phyloP scores from a whole-genome alignment of 2,888 invertebrate genomes.

The Gnatocerus cornutus region DNA sequence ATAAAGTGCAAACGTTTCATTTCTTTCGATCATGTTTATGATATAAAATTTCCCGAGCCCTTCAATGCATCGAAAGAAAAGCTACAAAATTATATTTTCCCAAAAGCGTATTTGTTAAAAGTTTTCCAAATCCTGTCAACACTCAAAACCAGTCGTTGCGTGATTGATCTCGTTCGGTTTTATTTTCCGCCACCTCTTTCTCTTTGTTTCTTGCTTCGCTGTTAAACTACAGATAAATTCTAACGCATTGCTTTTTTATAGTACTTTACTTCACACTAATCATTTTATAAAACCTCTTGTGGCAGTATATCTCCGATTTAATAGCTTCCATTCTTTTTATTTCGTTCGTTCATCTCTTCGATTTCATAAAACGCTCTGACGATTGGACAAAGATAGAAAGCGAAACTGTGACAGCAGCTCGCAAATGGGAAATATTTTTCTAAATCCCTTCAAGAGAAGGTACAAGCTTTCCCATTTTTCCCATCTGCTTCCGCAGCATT shows the following conservation, averaged over 20 bases:
- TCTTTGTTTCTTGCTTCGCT: constrained; percentile 58
- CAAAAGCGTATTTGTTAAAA: constrained; percentile 62
- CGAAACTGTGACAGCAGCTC: constrained; percentile 45
- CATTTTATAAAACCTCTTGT: constrained; percentile 60
- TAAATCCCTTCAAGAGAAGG: constrained; percentile 59
- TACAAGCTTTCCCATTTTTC: constrained; percentile 63
- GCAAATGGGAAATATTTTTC: constrained; percentile 60
- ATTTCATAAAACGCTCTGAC: neutral
- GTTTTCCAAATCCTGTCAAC: constrained; percentile 63
- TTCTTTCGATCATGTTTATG: constrained; percentile 45
- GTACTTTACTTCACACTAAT: constrained; percentile 58
- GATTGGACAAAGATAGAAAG: constrained; percentile 30
- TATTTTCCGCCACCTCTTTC: constrained; percentile 2
- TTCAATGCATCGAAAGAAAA: constrained; percentile 45
- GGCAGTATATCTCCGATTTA: constrained; percentile 62
- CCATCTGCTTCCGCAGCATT: constrained; percentile 63
- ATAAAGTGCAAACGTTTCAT: constrained; percentile 45
- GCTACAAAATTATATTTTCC: constrained; percentile 50
- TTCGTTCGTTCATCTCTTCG: constrained; percentile 27
- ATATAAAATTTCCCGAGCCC: constrained; percentile 43
- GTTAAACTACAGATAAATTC: constrained; percentile 54
- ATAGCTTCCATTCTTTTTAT: constrained; percentile 53
- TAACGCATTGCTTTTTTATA: constrained; percentile 57
- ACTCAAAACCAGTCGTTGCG: constrained; percentile 41
- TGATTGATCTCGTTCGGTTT: constrained; percentile 12